Evolutionary conservation across 2,888 invertebrate genomes (phyloP), one percentile per base, ranked within the genome.

Genomic region (Drosophila atripex): DNA sequence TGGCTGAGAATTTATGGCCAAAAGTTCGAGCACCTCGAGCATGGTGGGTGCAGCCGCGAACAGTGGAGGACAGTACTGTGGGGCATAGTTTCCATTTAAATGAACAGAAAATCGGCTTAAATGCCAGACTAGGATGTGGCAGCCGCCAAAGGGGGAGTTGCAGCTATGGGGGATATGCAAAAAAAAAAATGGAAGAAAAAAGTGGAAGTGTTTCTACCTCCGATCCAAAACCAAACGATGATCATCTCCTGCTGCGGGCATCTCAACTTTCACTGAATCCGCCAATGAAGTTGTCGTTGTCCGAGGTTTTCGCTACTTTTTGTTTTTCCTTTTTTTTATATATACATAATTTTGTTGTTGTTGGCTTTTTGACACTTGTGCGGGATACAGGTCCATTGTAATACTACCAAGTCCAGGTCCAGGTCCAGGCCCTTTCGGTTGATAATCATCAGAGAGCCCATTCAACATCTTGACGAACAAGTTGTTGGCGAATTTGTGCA

Each of bases 1-100:
- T 12, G 30, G 57, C 66, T 50, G 47, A 84, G 85, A 84, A 84
- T 84, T 86, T 75, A 80, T 86, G 65, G 86, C 77, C 57, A 38
- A 45, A 68, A 61, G 35, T 57, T 51, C 60, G 59, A 56, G 45
- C 39, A 59, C 23, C 53, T 35, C 49, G 46, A 50, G 50, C 46
- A 39, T 51, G 43, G 53, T 80, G 80, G 80, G 80, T 80, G 80
- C 80, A 80, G 80, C 83, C n/a, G 6, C 7, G 35, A 7, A 35
- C 35, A 35, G n/a, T 14, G 2, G 35, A 35, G 35, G 35, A 35
- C 35, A 35, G 35, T n/a, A n/a, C n/a, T 35, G 35, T 35, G 6
- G n/a, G 35, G 30, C 18, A 32, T 39, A 64, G 64, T 69, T 55
- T 60, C 53, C 51, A 76, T 78, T 75, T 47, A 78, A 76, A 76